Evolutionary conservation across 2,113 vertebrate species (phyloP), one percentile per base, ranked within the genome.

Genomic region (Corydoras maculifer): DNA sequence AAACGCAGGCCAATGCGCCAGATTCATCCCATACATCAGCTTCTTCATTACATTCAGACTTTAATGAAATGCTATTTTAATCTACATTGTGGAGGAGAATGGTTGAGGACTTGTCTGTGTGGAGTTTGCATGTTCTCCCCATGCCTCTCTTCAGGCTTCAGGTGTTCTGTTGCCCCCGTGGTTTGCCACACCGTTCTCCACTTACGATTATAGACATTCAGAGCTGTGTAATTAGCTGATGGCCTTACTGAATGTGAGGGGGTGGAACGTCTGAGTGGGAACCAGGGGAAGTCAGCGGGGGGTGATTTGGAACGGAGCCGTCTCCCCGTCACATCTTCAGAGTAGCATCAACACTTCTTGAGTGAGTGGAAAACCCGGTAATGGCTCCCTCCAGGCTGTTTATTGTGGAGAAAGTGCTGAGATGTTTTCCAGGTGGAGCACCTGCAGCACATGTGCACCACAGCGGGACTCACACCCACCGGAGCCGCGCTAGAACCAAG

Each of bases 321-420:
- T 86, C 86, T 88, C 86, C 83, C 60, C 11, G 51, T 53, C 35
- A 2, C 35, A 1, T 3, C 84, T 88, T 84, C 87, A 82, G 73
- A 83, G 82, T 69, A 83, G 73, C 65, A 71, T 74, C 79, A 79
- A 70, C 85, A 86, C 87, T 88, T 87, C 78, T 82, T 70, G 2
- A 43, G 75, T 82, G 86, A 90, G 87, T 90, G 86, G 83, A 84
- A 78, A 35, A 59, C 70, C 85, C 82, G 84, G 85, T 84, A 74
- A 82, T 80, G 30, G 71, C 81, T 60, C 65, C 68, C 32, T 58
- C 63, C 43, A 48, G 55, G 58, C 57, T 30, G 57, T 55, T 60
- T 43, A 58, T 50, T 63, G 29, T 58, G 43, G 57, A 65, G 65
- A 61, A 70, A 63, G 54, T 48, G 53, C 62, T 32, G n/a, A 61